Conservation (phyloP, 2,888 invertebrate species). For the Orthosia cruda region DNA sequence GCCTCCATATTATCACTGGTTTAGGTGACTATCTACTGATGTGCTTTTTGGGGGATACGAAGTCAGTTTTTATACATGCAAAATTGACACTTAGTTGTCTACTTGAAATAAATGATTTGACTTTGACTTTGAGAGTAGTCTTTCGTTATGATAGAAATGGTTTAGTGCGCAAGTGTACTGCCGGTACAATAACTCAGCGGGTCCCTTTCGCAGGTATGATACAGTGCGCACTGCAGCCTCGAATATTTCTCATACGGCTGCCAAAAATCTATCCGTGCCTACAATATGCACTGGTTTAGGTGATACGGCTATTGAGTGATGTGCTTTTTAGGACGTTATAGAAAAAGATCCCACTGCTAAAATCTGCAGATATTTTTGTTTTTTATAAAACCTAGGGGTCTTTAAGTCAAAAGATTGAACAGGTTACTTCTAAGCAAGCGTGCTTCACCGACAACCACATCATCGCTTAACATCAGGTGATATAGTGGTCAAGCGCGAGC, state of each 20-base stretch:
- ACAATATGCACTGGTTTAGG: constrained; percentile 45
- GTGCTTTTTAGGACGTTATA: not conserved
- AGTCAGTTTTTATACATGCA: too few species aligned
- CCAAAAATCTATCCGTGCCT: constrained; percentile 55
- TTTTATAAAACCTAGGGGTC: too few species aligned
- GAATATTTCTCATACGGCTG: constrained; percentile 73
- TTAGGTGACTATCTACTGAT: constrained; percentile 13
- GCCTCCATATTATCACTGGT: constrained; percentile 47
- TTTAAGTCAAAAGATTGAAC: too few species aligned
- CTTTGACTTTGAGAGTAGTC: not conserved
- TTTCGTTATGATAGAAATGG: not conserved
- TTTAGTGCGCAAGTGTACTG: constrained; percentile 70
- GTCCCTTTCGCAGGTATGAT: constrained; percentile 79
- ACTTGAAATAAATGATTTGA: too few species aligned
- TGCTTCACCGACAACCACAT: too few species aligned
- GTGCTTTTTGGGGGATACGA: not conserved
- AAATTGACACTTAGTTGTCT: too few species aligned
- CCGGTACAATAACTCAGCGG: constrained; percentile 77
- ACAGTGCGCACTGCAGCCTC: constrained; percentile 76
- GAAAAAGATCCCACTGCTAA: too few species aligned
- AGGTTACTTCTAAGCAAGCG: too few species aligned
- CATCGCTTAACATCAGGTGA: too few species aligned
- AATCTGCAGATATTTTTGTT: too few species aligned
- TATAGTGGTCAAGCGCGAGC: too few species aligned
- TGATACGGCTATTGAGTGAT: not conserved